Conservation (phyloP, 2,113 vertebrate species). For the Tauraco erythrolophus region DNA sequence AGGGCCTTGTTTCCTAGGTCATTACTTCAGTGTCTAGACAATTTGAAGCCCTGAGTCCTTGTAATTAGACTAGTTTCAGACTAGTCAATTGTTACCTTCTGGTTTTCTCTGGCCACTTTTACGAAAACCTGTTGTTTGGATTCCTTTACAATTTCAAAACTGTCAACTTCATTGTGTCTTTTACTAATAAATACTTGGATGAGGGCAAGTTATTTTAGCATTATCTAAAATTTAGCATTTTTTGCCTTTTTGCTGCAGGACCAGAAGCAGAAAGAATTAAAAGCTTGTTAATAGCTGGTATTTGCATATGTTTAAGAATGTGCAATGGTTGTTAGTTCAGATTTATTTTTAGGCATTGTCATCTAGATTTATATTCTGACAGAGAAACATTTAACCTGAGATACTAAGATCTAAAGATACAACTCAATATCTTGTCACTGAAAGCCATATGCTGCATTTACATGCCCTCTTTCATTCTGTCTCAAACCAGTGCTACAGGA, state of each 20-base stretch:
- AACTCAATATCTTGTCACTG: not conserved
- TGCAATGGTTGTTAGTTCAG: not conserved
- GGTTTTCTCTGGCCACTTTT: not conserved
- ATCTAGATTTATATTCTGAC: not conserved
- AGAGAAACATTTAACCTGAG: not conserved
- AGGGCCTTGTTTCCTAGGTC: not conserved
- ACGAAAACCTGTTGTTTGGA: not conserved
- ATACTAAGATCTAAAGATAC: not conserved
- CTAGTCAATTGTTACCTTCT: not conserved
- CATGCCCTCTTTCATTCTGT: conserved; percentile 5
- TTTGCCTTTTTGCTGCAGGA: not conserved
- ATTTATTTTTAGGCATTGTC: not conserved
- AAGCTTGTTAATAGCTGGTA: not conserved
- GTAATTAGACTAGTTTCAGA: not conserved
- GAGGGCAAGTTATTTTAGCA: not conserved
- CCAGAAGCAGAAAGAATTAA: not conserved
- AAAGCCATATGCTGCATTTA: not conserved
- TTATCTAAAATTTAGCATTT: not conserved
- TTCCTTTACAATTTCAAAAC: not conserved
- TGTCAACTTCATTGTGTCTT: not conserved
- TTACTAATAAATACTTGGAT: not conserved
- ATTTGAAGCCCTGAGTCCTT: not conserved
- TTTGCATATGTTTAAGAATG: not conserved
- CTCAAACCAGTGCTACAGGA: not conserved
- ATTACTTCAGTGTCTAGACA: not conserved